Evolutionary conservation across 2,888 invertebrate genomes (phyloP), one percentile per base, ranked within the genome.

Genomic region (Apeira syringaria): DNA sequence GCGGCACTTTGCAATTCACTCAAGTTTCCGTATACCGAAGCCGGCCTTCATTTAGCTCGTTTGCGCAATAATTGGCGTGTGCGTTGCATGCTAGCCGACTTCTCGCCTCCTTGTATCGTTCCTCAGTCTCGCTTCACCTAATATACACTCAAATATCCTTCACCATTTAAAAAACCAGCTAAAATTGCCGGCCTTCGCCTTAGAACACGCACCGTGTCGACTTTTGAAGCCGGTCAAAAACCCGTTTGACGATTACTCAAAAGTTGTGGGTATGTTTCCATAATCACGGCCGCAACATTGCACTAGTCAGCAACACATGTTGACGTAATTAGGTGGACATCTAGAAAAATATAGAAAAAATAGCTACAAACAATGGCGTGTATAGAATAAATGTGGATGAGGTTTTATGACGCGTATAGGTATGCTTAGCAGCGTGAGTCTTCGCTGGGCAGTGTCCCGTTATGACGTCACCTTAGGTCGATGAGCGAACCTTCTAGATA

Each of bases 381-480:
- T n/a, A n/a, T n/a, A n/a, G n/a, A n/a, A 8, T 4, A 10, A 11
- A 32, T 13, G 24, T 24, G 13, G n/a, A n/a, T 8, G 15, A 12
- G 27, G 13, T 13, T 13, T 24, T 20, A 1, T 9, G 13, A 24
- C 13, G 12, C 31, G 11, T 18, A 11, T n/a, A 6, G 22, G 11
- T 32, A 32, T 10, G 12, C 22, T 24, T 32, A 8, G 8, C 2
- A n/a, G 28, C 18, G 11, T 18, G 46, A 24, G n/a, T n/a, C n/a
- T n/a, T n/a, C n/a, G n/a, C n/a, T n/a, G 33, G 37, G 32, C 13
- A 53, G 56, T 59, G 50, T 57, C 53, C 33, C 10, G 33, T 15
- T 29, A 51, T 76, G 75, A 77, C 68, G 79, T 72, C 63, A 69
- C 36, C 33, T 74, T 69, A 75, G 73, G 76, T 75, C 72, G 69